Evolutionary conservation across 2,797 vertebrate genomes (phyloP).

Genomic region (Syndactyla subalaris): DNA sequence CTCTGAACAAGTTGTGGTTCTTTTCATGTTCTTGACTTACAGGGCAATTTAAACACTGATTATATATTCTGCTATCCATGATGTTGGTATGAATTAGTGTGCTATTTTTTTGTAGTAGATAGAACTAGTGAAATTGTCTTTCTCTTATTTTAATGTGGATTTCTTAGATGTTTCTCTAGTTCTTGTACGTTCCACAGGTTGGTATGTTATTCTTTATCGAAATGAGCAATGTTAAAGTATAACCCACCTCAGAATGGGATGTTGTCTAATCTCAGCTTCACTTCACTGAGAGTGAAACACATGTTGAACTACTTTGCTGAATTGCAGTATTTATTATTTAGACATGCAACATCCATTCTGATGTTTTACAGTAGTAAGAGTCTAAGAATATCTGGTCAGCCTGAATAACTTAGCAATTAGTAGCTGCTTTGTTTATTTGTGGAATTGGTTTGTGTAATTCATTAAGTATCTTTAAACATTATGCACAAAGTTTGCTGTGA

Average conservation of each 20-base stretch:
- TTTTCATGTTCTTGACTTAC: neutral
- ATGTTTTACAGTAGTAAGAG: neutral
- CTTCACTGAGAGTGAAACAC: neutral
- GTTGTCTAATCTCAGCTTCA: neutral
- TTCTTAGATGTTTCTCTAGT: neutral
- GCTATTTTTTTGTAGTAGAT: neutral
- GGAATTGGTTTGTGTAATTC: neutral
- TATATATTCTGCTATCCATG: neutral
- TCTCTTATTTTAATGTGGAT: neutral
- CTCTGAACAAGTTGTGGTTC: neutral
- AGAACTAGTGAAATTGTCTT: neutral
- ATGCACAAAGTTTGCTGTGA: neutral
- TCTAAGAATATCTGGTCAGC: neutral
- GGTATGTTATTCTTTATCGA: neutral
- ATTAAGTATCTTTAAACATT: neutral
- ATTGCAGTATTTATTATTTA: neutral
- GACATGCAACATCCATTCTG: neutral
- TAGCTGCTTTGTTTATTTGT: neutral
- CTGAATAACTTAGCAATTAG: neutral
- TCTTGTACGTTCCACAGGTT: neutral
- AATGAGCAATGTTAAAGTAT: neutral
- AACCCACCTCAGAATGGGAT: accelerated
- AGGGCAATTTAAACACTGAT: neutral
- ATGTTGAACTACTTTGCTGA: neutral
- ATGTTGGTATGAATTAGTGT: neutral